Conservation (phyloP, 2,888 invertebrate genomes). For the Synanthedon andrenaeformis region DNA sequence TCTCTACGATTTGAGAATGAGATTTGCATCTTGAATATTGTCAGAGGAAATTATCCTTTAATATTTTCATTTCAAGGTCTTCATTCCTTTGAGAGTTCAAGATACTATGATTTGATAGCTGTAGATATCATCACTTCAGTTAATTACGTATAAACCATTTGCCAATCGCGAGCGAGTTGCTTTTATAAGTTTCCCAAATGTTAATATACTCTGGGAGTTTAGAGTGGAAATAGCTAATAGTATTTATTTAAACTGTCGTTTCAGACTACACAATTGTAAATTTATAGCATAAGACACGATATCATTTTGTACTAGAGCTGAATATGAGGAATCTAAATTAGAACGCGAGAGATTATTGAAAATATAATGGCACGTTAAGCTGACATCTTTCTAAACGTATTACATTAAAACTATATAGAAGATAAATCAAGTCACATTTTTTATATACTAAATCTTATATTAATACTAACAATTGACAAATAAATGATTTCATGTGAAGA, state of each 20-base stretch:
- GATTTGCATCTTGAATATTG: no score
- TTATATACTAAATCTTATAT: conserved; percentile 13
- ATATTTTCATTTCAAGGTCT: no score
- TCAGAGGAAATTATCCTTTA: no score
- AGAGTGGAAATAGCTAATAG: conserved; percentile 8
- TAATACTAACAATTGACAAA: conserved; percentile 45
- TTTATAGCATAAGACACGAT: conserved; percentile 39
- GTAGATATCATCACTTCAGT: no score
- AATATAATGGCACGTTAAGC: background rate
- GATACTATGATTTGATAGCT: no score
- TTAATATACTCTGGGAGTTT: conserved; percentile 7
- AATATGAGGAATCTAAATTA: conserved; percentile 5
- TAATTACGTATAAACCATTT: no score
- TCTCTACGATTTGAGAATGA: no score
- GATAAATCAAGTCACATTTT: background rate
- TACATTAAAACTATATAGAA: background rate
- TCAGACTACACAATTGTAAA: conserved; percentile 8
- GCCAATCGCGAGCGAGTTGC: no score
- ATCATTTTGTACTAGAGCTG: conserved; percentile 51
- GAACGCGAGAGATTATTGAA: background rate
- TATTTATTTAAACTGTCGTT: background rate
- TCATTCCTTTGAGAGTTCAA: no score
- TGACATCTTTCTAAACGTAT: background rate
- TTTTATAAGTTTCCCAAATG: background rate
- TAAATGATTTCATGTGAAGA: conserved; percentile 26